Percentiles rank a stretch among this genome's conserved stretches.
phyloP scores from a whole-genome alignment of 2,888 invertebrate genomes.

The Macrosiphum euphorbiae region DNA sequence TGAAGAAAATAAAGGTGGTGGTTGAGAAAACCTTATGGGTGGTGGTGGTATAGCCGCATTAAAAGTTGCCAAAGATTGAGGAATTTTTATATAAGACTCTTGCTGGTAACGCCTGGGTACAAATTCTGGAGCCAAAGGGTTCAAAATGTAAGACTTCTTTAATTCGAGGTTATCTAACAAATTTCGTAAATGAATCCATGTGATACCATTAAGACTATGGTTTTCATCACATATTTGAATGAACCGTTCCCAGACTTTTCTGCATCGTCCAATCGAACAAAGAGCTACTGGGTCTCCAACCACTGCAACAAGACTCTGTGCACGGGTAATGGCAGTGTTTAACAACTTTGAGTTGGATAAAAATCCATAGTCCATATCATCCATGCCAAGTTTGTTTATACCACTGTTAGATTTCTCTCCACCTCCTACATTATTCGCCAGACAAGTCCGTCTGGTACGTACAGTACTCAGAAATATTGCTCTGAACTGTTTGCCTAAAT shows the following conservation, averaged over 20 bases:
- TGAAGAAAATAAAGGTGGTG: slow-evolving; percentile 56
- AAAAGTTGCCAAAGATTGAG: slow-evolving; percentile 60
- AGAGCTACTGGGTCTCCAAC: slow-evolving; percentile 88
- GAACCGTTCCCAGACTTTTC: slow-evolving; percentile 85
- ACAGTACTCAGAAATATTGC: slow-evolving; percentile 86
- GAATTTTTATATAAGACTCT: slow-evolving; percentile 67
- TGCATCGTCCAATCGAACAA: slow-evolving; percentile 80
- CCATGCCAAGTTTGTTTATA: slow-evolving; percentile 68
- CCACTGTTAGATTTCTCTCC: slow-evolving; percentile 65
- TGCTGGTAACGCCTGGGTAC: slow-evolving; percentile 76
- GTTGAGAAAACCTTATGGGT: slow-evolving; percentile 57
- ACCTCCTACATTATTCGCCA: slow-evolving; percentile 68
- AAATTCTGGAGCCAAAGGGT: slow-evolving; percentile 86
- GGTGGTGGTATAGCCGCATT: slow-evolving; percentile 63
- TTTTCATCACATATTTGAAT: slow-evolving; percentile 80
- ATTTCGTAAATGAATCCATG: slow-evolving; percentile 78
- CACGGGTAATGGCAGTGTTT: slow-evolving; percentile 86
- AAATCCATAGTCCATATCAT: slow-evolving; percentile 83
- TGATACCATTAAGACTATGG: slow-evolving; percentile 80
- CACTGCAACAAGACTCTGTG: slow-evolving; percentile 85
- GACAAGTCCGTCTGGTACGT: slow-evolving; percentile 81
- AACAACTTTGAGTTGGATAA: slow-evolving; percentile 84
- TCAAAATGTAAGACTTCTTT: slow-evolving; percentile 82
- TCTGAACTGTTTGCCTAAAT: slow-evolving; percentile 82
- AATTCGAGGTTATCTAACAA: slow-evolving; percentile 82